Base-by-base conservation (phyloP, 2,113 vertebrate genomes). In the Pitta sordida region DNA sequence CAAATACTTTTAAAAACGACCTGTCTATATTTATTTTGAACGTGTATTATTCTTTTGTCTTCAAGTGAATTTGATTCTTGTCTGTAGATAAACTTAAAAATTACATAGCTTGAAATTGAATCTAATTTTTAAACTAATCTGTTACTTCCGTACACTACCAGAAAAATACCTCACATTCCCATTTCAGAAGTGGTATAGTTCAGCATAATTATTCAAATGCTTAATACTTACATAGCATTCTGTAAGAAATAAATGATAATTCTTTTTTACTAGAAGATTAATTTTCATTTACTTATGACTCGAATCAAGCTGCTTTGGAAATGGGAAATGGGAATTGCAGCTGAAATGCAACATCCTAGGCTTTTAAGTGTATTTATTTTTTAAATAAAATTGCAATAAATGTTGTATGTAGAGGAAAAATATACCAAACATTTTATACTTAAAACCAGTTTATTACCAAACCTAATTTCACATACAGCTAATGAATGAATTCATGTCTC, bases 401-500 rank as follows among this genome's bases (percentile, higher is more conserved):
- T 29, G 18, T 53, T 81, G 36, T 36, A 37, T 58, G 34, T 41
- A 41, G 36, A 76, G 7, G 15, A 90, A 91, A 89, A 93, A 80
- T 7, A 1, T 36, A 90, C 79, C 49, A 80, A 80, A 63, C 5
- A 37, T 80, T 85, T 91, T 83, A 85, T 62, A 83, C 6, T 49
- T 90, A 79, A 85, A 85, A 53, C 32, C 34, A 21, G 4, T 60
- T 91, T 92, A 86, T 64, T 91, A 85, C 29, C 60, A 68, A 59
- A 78, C 43, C 56, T 81, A 78, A 89, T 89, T 78, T 93, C 91
- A 85, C 30, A 62, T 53, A 53, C 39, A 90, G 49, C 39, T 93
- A 94, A 94, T 85, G 75, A 92, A 89, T 89, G 52, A 62, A 94
- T 90, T 93, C 70, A 83, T 85, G 44, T 73, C 36, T 93, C 67